Conservation (phyloP, 2,797 vertebrate genomes). For the Enteromius anoplus region DNA sequence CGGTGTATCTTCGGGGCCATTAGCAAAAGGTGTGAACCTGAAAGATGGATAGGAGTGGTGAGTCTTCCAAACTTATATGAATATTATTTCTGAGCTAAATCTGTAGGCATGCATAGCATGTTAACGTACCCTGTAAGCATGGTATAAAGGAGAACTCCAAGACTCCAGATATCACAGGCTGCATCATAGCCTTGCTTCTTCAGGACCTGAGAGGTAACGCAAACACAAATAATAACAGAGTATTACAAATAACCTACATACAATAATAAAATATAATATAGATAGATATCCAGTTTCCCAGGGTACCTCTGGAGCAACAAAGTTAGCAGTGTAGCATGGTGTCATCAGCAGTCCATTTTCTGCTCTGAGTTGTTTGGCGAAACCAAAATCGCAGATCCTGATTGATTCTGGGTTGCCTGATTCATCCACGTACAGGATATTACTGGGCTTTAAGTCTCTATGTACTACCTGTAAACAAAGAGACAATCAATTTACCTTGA, state of each 20-base stretch:
- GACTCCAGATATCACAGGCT: slow-evolving; percentile 89
- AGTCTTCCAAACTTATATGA: slow-evolving; percentile 65
- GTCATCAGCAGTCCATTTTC: slow-evolving; percentile 87
- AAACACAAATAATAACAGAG: slow-evolving; percentile 53
- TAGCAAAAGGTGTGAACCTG: slow-evolving; percentile 89
- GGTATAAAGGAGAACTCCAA: slow-evolving; percentile 87
- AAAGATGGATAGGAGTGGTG: neutral
- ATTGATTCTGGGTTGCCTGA: slow-evolving; percentile 86
- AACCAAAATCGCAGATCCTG: slow-evolving; percentile 87
- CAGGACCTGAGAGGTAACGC: slow-evolving; percentile 77
- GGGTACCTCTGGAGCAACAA: slow-evolving; percentile 87
- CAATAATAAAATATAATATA: too few species aligned
- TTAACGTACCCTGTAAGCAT: slow-evolving; percentile 85
- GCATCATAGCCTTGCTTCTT: slow-evolving; percentile 88
- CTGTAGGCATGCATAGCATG: neutral
- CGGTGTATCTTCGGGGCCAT: slow-evolving; percentile 87
- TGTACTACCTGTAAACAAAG: slow-evolving; percentile 80
- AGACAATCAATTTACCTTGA: neutral
- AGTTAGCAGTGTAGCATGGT: slow-evolving; percentile 89
- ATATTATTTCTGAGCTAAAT: neutral
- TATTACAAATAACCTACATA: neutral
- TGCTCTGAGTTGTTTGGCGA: slow-evolving; percentile 86
- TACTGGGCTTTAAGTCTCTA: slow-evolving; percentile 88
- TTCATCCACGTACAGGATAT: slow-evolving; percentile 87
- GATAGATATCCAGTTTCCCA: neutral